Percentiles rank a stretch among this genome's conserved stretches.
Evolutionary conservation across 2,888 invertebrate genomes (phyloP).

Genomic region (Nowickia ferox): DNA sequence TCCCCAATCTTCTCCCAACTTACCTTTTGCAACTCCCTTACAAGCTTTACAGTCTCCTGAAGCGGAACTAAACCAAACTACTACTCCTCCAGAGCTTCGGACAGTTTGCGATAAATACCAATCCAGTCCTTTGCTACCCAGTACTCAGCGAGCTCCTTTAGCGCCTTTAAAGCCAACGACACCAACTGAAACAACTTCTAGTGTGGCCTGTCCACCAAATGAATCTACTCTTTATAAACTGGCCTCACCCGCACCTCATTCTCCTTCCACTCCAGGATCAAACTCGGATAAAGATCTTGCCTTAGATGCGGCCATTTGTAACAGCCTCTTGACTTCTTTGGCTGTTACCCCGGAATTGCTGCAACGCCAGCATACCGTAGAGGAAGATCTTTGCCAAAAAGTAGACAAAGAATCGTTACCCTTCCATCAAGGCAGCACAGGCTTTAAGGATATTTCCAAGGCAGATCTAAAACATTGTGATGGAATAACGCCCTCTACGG

Average conservation of each 20-base stretch:
- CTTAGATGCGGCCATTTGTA: slow-evolving; percentile 76
- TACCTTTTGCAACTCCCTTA: slow-evolving; percentile 25
- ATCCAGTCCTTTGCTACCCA: slow-evolving; percentile 29
- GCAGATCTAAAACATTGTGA: slow-evolving; percentile 54
- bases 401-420: slow-evolving; percentile 75
- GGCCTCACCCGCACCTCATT: slow-evolving; percentile 77
- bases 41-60: slow-evolving; percentile 28
- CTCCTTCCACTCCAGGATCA: slow-evolving; percentile 71
- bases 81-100: slow-evolving; percentile 37
- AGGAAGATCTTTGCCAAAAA: slow-evolving; percentile 78
- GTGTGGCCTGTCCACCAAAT: slow-evolving; percentile 87
- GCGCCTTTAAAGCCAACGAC: slow-evolving; percentile 48
- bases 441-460: slow-evolving; percentile 71
- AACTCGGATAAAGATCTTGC: slow-evolving; percentile 56
- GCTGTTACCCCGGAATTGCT: slow-evolving; percentile 61
- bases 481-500: slow-evolving; percentile 29
- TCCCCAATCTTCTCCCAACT: not conserved
- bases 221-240: slow-evolving; percentile 79
- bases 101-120: slow-evolving; percentile 45
- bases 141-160: slow-evolving; percentile 21
- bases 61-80: slow-evolving; percentile 26
- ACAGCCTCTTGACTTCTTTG: slow-evolving; percentile 73
- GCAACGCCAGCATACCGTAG: slow-evolving; percentile 74
- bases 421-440: slow-evolving; percentile 75
- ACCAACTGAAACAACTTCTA: slow-evolving; percentile 36